Evolutionary conservation across 2,797 vertebrate genomes (phyloP), one percentile per base, ranked within the genome.

Genomic region (Catharus ustulatus): DNA sequence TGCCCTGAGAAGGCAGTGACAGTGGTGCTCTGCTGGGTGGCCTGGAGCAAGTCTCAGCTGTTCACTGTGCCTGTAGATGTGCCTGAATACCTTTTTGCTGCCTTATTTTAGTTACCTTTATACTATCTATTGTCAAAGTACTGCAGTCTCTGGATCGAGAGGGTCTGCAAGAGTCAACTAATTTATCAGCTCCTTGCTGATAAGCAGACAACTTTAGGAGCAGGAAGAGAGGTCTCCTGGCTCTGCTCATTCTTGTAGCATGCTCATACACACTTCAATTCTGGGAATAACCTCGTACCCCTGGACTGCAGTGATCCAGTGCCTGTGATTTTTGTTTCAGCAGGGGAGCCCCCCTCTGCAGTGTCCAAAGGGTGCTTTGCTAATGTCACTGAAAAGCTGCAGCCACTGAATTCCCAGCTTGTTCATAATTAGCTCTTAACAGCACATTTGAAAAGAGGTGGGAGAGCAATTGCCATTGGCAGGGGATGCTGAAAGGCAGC

Each of bases 391-490:
- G 79, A 69, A 92, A 88, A 89, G 46, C 77, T 81, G 74, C 77
- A 68, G 87, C 75, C 82, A 34, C 69, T 73, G 89, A 89, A 48
- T 81, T 86, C 73, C 89, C 83, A 93, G 82, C 66, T 83, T 84
- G 78, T 76, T 89, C 63, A 22, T 97, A 96, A 96, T 97, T 95
- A 95, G 90, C 90, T 96, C 92, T 19, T 96, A 95, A 96, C 91
- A 92, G 69, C 84, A 62, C 34, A 2, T 81, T 88, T 94, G 85
- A 91, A 96, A 97, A 92, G 92, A 88, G 51, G 84, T 40, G 69
- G 52, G 86, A 81, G 93, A 72, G 80, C 30, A 11, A 87, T 92
- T 92, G 68, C 87, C 83, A 34, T 48, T 69, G 87, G 84, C 40
- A 78, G 67, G 59, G 63, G 63, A 49, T 67, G 16, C 30, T 67